Evolutionary conservation across 1,140 invertebrate species (phyloP).

Genomic region (Aphaenogaster floridana): DNA sequence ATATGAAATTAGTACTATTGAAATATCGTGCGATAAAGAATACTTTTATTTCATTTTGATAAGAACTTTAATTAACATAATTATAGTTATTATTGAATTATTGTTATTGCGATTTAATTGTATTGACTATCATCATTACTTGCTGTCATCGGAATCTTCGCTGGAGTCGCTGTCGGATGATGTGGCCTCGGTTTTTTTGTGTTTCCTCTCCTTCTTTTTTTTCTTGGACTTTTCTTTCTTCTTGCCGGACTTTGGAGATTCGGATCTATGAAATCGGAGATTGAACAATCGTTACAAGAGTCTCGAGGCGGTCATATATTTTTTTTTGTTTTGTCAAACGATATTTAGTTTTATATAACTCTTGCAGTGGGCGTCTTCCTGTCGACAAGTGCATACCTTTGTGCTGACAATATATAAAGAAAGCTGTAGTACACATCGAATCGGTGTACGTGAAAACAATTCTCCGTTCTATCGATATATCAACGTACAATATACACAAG

Average conservation of each 20-base stretch:
- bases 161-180: slow-evolving; percentile 83
- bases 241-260: slow-evolving; percentile 82
- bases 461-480: slow-evolving; percentile 72
- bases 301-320: slow-evolving; percentile 24
- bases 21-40: background rate
- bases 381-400: slow-evolving; percentile 84
- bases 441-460: slow-evolving; percentile 77
- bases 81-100: background rate
- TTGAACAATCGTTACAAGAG: slow-evolving; percentile 43
- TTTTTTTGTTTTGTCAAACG: slow-evolving; percentile 73
- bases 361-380: slow-evolving; percentile 85
- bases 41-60: background rate
- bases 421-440: slow-evolving; percentile 79
- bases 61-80: slow-evolving; percentile 7
- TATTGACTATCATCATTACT: slow-evolving; percentile 70
- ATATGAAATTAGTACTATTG: background rate
- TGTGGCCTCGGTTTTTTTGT: slow-evolving; percentile 81
- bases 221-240: slow-evolving; percentile 86
- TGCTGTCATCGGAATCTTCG: slow-evolving; percentile 83
- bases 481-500: slow-evolving; percentile 63
- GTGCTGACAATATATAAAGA: slow-evolving; percentile 84
- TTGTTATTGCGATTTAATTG: background rate
- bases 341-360: slow-evolving; percentile 76
- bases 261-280: slow-evolving; percentile 82
- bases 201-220: slow-evolving; percentile 84